Evolutionary conservation across 2,113 vertebrate genomes (phyloP).

Genomic region (Rousettus leschenaultii): DNA sequence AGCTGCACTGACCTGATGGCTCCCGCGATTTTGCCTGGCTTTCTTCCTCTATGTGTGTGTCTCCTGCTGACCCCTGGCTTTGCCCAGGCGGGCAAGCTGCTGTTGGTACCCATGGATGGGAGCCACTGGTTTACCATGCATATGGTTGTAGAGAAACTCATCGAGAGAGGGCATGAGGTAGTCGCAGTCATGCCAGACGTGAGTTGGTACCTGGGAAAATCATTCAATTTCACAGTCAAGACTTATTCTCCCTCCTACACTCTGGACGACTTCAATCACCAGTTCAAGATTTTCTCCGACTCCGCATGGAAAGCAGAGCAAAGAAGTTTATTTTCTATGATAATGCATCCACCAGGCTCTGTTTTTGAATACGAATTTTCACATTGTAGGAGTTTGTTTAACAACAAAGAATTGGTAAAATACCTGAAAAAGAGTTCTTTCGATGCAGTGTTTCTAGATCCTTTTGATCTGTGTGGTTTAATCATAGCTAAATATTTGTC

Average conservation of each 20-base stretch:
- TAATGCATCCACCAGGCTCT: rapidly evolving
- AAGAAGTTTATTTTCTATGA: rapidly evolving
- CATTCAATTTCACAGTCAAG: constrained; percentile 70
- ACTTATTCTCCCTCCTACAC: constrained; percentile 77
- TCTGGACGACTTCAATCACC: constrained; percentile 60
- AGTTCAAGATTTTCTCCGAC: rapidly evolving
- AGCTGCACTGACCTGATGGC: neutral
- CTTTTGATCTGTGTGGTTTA: constrained; percentile 58
- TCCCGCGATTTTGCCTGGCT: rapidly evolving
- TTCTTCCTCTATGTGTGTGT: neutral
- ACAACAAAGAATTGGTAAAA: constrained; percentile 31
- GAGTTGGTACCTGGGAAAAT: constrained; percentile 72
- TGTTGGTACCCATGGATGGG: constrained; percentile 88
- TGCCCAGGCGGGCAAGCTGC: constrained; percentile 80
- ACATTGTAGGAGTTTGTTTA: constrained; percentile 70
- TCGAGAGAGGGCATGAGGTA: constrained; percentile 85
- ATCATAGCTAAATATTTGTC: constrained; percentile 69
- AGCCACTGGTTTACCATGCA: constrained; percentile 93
- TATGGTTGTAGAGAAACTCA: constrained; percentile 84
- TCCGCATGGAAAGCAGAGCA: rapidly evolving
- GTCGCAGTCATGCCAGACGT: constrained; percentile 84
- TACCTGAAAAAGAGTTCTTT: constrained; percentile 70
- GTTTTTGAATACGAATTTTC: rapidly evolving
- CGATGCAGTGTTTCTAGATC: constrained; percentile 75
- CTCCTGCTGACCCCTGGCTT: constrained; percentile 39